Base-by-base conservation (phyloP, 2,797 vertebrate genomes). In the Sarcophilus harrisii region DNA sequence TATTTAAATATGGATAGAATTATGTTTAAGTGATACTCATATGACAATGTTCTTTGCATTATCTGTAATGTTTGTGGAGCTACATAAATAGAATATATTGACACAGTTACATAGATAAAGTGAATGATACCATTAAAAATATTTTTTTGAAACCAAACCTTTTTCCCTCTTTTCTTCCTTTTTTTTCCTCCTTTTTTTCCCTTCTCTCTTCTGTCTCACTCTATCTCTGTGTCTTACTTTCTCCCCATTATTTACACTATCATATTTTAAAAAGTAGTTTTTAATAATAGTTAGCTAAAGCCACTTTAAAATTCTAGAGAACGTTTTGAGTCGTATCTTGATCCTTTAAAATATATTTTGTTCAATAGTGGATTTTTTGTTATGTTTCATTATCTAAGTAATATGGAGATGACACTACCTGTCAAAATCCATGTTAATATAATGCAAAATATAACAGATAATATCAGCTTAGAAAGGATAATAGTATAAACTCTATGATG, bases 1-100 rank as follows among this genome's bases (percentile, higher is more conserved):
- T 94, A 94, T 97, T 91, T 91, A 95, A 90, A 96, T 59, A 95
- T 94, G 94, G 93, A 97, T 57, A 90, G 58, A 30, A 27, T 96
- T 91, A 49, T 32, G 9, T 93, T 96, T 95, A 52, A 58, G 38
- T 91, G n/a, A 96, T 92, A 95, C 87, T 94, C 91, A 91, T 58
- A 92, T 18, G 92, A 93, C 91, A 92, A 89, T 96, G 60, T 95
- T 32, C 45, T 92, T 94, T 96, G 87, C 0, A 45, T 24, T n/a
- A 54, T 28, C 57, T 90, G 91, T 96, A 93, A 60, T 89, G 8
- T 92, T 90, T 96, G 59, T 73, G n/a, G 90, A 45, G 94, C 60
- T 92, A 29, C 66, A 73, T 73, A 95, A 32, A 52, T 66, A 55
- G 1, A 92, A 89, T 59, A 89, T 57, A 90, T 55, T 94, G 90